Base-by-base conservation (phyloP, 2,888 invertebrate genomes). In the Lasioglossum calceatum region DNA sequence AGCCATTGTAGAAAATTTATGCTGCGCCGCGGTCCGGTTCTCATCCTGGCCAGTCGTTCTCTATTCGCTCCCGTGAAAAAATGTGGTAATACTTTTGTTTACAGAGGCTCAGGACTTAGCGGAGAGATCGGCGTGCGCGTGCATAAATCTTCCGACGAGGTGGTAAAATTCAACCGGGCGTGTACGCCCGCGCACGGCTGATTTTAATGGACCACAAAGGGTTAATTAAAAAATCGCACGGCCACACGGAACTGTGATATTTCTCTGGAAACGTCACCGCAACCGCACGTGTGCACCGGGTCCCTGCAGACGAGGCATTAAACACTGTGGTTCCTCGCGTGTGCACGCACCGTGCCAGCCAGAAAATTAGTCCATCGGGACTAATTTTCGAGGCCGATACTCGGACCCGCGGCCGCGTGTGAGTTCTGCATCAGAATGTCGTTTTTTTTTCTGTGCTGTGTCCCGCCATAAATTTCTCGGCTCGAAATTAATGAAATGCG, bases 221-320 rank as follows among this genome's bases (percentile, higher is more conserved):
- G 88, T 89, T 89, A 88, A 89, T 89, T 88, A 89, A 89, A 89
- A 89, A 89, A 88, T 88, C 84, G 79, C 79, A 83, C 54, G 23
- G 58, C 64, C 54, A 36, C 80, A 27, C 64, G 36, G 36, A 81
- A 75, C 78, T 32, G 77, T 44, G 44, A 81, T 86, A 88, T 88
- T 86, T 88, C 86, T 74, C 47, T 75, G 74, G 75, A 64, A 87
- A 79, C 78, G 87, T 85, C 85, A 81, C 81, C 81, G 70, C 79
- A 67, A 79, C 72, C 77, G 79, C 82, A 84, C 80, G 79, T 83
- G 83, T 72, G 82, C 87, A 75, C 64, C 75, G 79, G 3, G 42
- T 75, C 81, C 82, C 85, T 58, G 54, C 75, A 81, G 84, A 78
- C 79, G 36, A 47, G 80, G 71, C 77, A 84, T 90, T 88, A 90